phyloP scores from a whole-genome alignment of 1,140 invertebrate genomes.

The Neelides sp. region DNA sequence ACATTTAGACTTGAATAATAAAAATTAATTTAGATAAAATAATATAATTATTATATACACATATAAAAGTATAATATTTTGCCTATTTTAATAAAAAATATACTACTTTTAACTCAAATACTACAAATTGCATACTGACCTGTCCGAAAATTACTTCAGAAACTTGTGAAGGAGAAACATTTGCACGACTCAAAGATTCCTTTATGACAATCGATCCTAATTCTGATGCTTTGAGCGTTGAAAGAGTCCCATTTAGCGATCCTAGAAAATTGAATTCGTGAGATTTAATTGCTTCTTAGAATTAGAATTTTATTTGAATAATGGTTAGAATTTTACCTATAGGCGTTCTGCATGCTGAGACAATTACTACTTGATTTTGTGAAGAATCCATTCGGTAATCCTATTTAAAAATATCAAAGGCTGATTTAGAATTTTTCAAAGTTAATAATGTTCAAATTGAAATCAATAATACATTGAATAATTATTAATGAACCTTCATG shows the following conservation, averaged over 20 bases:
- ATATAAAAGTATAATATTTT: neutral
- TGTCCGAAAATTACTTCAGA: constrained; percentile 78
- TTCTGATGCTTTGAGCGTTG: constrained; percentile 53
- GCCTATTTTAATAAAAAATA: neutral
- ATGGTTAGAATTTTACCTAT: too few species aligned
- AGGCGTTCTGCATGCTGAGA: too few species aligned
- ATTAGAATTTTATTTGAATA: too few species aligned
- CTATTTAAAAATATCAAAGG: too few species aligned
- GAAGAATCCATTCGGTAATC: too few species aligned
- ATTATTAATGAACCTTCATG: too few species aligned
- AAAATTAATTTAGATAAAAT: neutral
- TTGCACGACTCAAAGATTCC: constrained; percentile 52
- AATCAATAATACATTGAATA: too few species aligned
- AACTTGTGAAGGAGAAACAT: constrained; percentile 49
- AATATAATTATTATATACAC: neutral
- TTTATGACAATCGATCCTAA: constrained; percentile 62
- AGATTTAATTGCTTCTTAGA: too few species aligned
- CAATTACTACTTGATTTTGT: too few species aligned
- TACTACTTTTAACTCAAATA: neutral
- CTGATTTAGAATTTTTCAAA: too few species aligned
- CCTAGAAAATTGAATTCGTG: too few species aligned
- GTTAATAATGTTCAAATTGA: too few species aligned
- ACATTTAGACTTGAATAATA: neutral
- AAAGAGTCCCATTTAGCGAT: constrained; percentile 54
- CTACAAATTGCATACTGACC: constrained; percentile 40